phyloP scores from a whole-genome alignment of 2,113 vertebrate genomes.

The Murina feae region DNA sequence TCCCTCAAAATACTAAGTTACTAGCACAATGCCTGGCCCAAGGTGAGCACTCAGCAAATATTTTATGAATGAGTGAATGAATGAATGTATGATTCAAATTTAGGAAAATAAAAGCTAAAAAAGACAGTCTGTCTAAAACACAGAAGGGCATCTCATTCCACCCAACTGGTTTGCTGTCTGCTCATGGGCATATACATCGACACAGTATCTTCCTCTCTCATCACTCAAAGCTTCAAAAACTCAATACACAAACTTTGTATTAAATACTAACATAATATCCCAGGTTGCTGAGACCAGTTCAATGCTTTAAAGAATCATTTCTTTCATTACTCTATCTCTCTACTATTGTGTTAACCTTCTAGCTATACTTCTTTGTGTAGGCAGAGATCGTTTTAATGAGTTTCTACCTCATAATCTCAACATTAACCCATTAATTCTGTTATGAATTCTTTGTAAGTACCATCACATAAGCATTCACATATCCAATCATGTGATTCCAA shows the following conservation, averaged over 20 bases:
- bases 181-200: not conserved
- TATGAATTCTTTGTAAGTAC: not conserved
- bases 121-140: not conserved
- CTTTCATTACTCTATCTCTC: not conserved
- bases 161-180: not conserved
- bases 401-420: not conserved
- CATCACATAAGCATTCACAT: not conserved
- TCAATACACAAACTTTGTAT: not conserved
- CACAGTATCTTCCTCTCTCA: not conserved
- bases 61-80: not conserved
- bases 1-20: not conserved
- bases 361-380: not conserved
- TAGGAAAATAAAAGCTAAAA: not conserved
- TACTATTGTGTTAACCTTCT: not conserved
- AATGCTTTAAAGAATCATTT: not conserved
- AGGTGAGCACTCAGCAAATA: not conserved
- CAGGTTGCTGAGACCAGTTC: not conserved
- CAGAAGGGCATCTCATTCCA: not conserved
- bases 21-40: not conserved
- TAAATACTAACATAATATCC: not conserved
- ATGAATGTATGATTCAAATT: not conserved
- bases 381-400: not conserved
- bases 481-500: not conserved
- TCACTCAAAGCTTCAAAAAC: not conserved
- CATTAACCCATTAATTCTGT: not conserved